Base-by-base conservation (phyloP, 2,888 invertebrate species). In the Drepanosiphum platanoidis region DNA sequence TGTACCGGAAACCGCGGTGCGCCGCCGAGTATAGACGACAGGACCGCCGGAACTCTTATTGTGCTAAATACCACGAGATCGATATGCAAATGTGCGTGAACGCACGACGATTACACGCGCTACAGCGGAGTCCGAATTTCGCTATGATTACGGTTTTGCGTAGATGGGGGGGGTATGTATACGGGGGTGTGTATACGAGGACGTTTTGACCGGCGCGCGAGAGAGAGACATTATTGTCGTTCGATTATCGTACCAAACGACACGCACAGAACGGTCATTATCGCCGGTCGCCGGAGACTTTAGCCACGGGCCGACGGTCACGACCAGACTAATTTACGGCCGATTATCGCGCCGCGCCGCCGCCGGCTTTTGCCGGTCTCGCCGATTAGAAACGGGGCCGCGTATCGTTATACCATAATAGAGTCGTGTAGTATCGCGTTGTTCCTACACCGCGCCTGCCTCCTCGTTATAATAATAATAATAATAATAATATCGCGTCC, bases 201-300 rank as follows among this genome's bases (percentile, higher is more conserved):
- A n/a, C n/a, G 42, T 13, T 66, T 79, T 64, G 78, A 39, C 30
- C 64, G 39, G 77, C n/a, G n/a, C n/a, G n/a, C n/a, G n/a, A n/a
- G n/a, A n/a, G n/a, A 78, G 78, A 79, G n/a, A 68, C 52, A 11
- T 74, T 64, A 58, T 68, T 66, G 66, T 68, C 36, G 75, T 36
- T 52, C 68, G 68, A 84, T 83, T 84, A 84, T 75, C n/a, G n/a
- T n/a, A n/a, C 46, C 75, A 77, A 84, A 84, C 36, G 84, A 77
- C 84, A 84, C 75, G 61, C n/a, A 46, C 82, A 83, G 74, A 42
- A 64, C n/a, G 75, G 75, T 77, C 84, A 68, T 77, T 77, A 84
- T 84, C 75, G 68, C 30, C n/a, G n/a, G n/a, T n/a, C 5, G 46
- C 5, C 46, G 22, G 66, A 72, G 42, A 13, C 66, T 27, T 64